phyloP scores from a whole-genome alignment of 2,113 vertebrate species.

The Prionailurus bengalensis region DNA sequence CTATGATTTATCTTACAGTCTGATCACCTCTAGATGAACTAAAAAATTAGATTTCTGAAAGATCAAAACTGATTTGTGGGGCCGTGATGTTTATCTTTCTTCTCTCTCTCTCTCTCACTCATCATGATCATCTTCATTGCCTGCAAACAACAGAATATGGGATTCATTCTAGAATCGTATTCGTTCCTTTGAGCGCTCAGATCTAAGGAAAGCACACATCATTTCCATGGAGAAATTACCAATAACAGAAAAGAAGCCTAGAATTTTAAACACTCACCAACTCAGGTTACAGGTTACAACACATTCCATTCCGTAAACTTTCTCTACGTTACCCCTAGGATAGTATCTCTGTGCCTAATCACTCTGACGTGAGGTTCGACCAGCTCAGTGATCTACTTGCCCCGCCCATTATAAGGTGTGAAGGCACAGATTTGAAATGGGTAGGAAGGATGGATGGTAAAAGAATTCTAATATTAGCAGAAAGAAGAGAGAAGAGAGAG shows the following conservation, averaged over 20 bases:
- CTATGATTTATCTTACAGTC: background rate
- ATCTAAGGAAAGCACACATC: background rate
- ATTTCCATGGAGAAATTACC: background rate
- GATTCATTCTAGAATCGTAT: background rate
- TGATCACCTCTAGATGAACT: background rate
- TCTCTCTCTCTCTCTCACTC: background rate
- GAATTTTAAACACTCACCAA: slow-evolving; percentile 21
- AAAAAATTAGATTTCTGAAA: background rate
- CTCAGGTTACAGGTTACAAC: background rate
- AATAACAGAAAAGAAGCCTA: background rate
- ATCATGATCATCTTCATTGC: background rate
- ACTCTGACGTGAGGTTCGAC: background rate
- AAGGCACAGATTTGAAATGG: background rate
- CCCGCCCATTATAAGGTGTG: background rate
- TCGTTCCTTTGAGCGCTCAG: background rate
- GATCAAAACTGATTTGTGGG: background rate
- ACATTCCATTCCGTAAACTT: background rate
- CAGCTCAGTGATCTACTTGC: background rate
- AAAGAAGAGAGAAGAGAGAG: background rate
- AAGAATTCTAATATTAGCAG: background rate
- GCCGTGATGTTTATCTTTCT: background rate
- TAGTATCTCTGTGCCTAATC: background rate
- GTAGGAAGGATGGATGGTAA: background rate
- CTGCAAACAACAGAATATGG: background rate
- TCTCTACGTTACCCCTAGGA: background rate